A percentile compares a stretch with the other conserved stretches of the same genome.
phyloP scores from a whole-genome alignment of 2,797 vertebrate genomes.

The Betta splendens region DNA sequence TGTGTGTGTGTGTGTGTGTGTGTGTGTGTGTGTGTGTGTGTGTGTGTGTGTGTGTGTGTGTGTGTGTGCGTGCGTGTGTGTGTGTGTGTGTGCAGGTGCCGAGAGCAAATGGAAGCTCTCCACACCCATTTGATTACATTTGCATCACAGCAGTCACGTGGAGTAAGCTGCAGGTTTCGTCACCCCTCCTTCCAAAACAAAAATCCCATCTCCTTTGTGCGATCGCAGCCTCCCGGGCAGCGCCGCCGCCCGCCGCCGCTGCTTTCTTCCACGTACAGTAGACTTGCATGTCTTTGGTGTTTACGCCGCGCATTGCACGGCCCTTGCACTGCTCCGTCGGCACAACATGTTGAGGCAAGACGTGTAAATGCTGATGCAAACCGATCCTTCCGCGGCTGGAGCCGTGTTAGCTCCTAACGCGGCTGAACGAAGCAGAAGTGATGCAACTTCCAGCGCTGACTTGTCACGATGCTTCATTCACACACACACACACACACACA shows the following conservation, averaged over 20 bases:
- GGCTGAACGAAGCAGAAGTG: slow-evolving; percentile 49
- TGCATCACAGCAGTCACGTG: slow-evolving; percentile 33
- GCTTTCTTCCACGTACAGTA: too few relatives aligned
- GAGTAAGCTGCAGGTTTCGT: slow-evolving; percentile 48
- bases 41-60: too few relatives aligned
- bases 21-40: neutral
- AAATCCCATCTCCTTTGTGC: neutral
- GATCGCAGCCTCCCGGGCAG: slow-evolving; percentile 43
- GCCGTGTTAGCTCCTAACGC: slow-evolving; percentile 33
- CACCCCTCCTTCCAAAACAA: slow-evolving; percentile 14
- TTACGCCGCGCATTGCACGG: slow-evolving; percentile 24
- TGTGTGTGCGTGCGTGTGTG: too few relatives aligned
- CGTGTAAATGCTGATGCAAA: slow-evolving; percentile 66
- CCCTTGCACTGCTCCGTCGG: slow-evolving; percentile 41
- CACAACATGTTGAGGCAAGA: slow-evolving; percentile 56
- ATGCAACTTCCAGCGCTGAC: slow-evolving; percentile 55
- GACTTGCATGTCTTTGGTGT: slow-evolving; percentile 20
- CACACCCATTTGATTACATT: slow-evolving; percentile 33
- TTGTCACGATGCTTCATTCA: neutral
- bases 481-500: slow-evolving; percentile 15
- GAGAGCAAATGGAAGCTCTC: slow-evolving; percentile 12
- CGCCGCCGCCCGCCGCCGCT: too few relatives aligned
- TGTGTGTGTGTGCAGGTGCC: neutral
- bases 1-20: too few relatives aligned
- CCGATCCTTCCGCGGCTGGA: slow-evolving; percentile 23